Base-by-base conservation (phyloP, 2,797 vertebrate species). In the Rhodeus uyekii region DNA sequence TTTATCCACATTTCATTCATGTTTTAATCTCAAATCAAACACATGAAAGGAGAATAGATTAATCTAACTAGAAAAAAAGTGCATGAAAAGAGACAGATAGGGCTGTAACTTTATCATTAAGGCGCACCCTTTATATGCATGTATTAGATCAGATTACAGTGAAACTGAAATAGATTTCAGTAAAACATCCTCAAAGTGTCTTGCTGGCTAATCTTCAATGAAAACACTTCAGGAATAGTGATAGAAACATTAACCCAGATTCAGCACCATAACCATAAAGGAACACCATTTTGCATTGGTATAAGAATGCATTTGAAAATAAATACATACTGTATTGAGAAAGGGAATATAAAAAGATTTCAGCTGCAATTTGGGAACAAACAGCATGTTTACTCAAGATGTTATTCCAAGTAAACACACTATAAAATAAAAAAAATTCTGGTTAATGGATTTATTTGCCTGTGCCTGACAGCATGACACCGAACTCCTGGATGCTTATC, bases 401-500 rank as follows among this genome's bases (percentile, higher is more conserved):
- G n/a, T n/a, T n/a, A n/a, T n/a, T n/a, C n/a, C 27, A 69, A 80
- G 48, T 74, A 74, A 68, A 32, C 22, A 81, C 60, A 83, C 76
- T 48, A 13, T 77, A 84, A 86, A 14, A n/a, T n/a, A n/a, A n/a
- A n/a, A n/a, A n/a, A n/a, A n/a, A n/a, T n/a, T 68, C 48, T 29
- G 18, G 60, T 19, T 75, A 39, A 46, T 39, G 32, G 5, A 27
- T 71, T 77, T 73, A 93, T 68, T 94, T 91, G 29, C 3, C 92
- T 82, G 93, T 94, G 81, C 97, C 97, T 0, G 97, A 98, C 87
- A 99, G 96, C 92, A 99, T 89, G 53, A 96, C 90, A 0, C 97
- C 98, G 91, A 99, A 93, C 93, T 99, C 98, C 88, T 99, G 98
- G 88, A 99, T 99, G 4, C 95, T 95, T 90, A 99, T 96, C 87